Evolutionary conservation across 2,888 invertebrate genomes (phyloP), one percentile per base, ranked within the genome.

Genomic region (Nephrotoma appendiculata): DNA sequence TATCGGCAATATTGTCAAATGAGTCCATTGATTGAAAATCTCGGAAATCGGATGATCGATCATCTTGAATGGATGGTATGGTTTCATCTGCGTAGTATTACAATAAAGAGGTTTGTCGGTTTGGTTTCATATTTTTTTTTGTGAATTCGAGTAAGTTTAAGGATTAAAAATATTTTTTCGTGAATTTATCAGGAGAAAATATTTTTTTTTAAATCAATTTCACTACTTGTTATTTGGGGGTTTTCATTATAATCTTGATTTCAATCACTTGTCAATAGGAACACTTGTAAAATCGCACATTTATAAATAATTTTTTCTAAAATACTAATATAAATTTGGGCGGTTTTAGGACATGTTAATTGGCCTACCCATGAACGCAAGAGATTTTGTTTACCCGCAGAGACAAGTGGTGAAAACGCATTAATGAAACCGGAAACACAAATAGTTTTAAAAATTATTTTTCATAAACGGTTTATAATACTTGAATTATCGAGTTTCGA

Each of bases 21-120:
- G 86, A 52, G 57, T 86, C 52, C 86, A 86, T 86, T 12, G 31
- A 86, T 42, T 57, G 52, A 42, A 41, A 43, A 86, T 57, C 86
- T 42, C 41, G 41, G 19, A 86, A 86, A 57, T 88, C 88, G 86
- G 87, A 87, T 44, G 88, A 88, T 86, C 87, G 87, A 85, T 88
- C 88, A 86, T 88, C 87, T 87, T 87, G 88, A 43, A 84, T 87
- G 52, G 87, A 86, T 41, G 57, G 42, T 57, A 42, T 41, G 41
- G 57, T 86, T 57, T 57, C 86, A 86, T 86, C 86, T 86, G 86
- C 19, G 44, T 71, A 71, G 19, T 71, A 71, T 71, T 71, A 71
- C 71, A 71, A 71, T 71, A 71, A 71, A 71, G 71, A 71, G 71
- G 71, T 31, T 31, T 71, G 2, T 71, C 71, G 71, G 71, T 71